These are phyloP conservation scores for Ciconia maguari DNA, from an alignment of 2,113 vertebrate species.

Conservation along the genomic window DNA sequence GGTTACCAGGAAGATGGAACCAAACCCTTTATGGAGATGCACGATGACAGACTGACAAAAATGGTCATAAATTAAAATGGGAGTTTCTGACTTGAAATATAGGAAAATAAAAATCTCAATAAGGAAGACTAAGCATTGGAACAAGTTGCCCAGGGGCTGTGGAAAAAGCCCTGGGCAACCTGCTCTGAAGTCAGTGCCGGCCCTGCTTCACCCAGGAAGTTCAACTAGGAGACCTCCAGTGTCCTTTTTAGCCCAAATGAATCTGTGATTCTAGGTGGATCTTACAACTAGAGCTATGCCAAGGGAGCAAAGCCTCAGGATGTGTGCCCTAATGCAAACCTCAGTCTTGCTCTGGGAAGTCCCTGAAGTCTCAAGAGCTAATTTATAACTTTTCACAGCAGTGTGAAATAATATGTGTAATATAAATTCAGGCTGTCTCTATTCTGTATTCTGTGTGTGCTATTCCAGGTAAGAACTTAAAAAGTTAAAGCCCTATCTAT, in stretches of 20 bases:
- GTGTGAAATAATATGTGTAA: not conserved
- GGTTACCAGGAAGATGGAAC: not conserved
- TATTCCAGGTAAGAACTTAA: conserved; percentile 4
- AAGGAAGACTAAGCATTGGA: not conserved
- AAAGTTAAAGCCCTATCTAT: conserved; percentile 14
- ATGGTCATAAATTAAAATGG: not conserved
- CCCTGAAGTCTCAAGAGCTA: not conserved
- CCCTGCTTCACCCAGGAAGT: not conserved
- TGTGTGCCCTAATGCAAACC: not conserved
- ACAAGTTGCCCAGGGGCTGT: not conserved
- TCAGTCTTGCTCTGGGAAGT: not conserved
- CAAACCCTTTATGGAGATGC: not conserved
- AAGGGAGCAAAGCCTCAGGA: not conserved
- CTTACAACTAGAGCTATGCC: not conserved
- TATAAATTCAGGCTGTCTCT: not conserved
- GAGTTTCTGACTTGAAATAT: not conserved
- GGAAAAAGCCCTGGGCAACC: not conserved
- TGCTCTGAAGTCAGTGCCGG: not conserved
- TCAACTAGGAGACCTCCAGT: not conserved
- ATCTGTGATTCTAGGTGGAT: not conserved
- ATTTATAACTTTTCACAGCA: conserved; percentile 5
- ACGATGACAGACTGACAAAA: not conserved
- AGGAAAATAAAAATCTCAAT: not conserved
- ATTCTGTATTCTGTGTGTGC: not conserved
- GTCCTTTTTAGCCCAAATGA: not conserved